Percentiles rank a stretch among this genome's conserved stretches.
Conservation (phyloP, 1,140 invertebrate species). For the Spodoptera litura region DNA sequence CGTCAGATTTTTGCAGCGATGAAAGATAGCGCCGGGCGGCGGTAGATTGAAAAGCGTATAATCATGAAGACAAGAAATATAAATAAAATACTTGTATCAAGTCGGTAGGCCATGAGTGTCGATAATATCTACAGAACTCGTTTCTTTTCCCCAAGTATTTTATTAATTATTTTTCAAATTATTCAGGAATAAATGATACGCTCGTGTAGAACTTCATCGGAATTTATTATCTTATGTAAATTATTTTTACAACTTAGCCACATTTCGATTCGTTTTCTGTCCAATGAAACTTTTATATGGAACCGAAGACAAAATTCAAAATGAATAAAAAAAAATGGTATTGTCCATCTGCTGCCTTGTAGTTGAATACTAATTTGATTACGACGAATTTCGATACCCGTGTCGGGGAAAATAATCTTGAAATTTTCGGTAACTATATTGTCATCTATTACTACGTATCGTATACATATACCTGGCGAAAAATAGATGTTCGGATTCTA, state of each 20-base stretch:
- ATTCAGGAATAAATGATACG: constrained; percentile 14
- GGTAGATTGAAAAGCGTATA: constrained; percentile 27
- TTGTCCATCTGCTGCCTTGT: no score
- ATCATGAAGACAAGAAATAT: constrained; percentile 28
- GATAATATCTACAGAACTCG: constrained; percentile 29
- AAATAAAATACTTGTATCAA: constrained; percentile 10
- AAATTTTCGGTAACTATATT: no score
- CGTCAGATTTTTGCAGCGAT: constrained; percentile 29
- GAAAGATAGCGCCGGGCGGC: neutral
- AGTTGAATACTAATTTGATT: no score
- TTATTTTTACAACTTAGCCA: neutral
- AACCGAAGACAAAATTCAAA: neutral
- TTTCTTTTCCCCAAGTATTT: constrained; percentile 10
- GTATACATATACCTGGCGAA: no score
- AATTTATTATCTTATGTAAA: neutral
- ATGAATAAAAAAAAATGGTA: no score
- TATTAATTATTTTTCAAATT: constrained; percentile 16
- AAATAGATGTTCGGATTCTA: no score
- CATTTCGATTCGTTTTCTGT: neutral
- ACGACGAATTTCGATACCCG: no score
- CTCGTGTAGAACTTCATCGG: neutral
- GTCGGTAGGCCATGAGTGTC: constrained; percentile 8
- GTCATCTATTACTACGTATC: no score
- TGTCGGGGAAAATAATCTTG: no score
- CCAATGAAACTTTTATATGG: neutral